These are phyloP conservation scores for Melospiza georgiana DNA, from an alignment of 2,113 vertebrate genomes.

Conservation along the genomic window DNA sequence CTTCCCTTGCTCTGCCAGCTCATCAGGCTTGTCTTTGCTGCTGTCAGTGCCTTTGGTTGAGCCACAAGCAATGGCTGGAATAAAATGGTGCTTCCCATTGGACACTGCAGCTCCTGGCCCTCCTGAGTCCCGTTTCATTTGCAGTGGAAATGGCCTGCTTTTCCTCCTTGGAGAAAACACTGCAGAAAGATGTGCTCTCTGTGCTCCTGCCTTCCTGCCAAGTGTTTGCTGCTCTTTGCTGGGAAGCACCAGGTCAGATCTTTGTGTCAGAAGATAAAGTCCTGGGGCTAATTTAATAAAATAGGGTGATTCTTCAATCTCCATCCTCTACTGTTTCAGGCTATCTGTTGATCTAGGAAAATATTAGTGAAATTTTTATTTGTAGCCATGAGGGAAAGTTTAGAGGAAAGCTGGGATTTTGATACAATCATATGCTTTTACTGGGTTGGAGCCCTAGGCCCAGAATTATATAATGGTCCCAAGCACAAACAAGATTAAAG, in stretches of 20 bases:
- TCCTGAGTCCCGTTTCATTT: background rate
- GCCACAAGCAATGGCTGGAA: background rate
- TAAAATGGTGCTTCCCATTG: background rate
- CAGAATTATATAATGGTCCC: background rate
- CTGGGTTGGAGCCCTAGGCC: background rate
- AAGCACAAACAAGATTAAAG: constrained; percentile 33
- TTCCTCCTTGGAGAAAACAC: background rate
- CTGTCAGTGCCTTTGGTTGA: background rate
- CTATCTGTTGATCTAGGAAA: constrained; percentile 41
- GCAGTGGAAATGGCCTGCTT: background rate
- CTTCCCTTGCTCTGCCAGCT: background rate
- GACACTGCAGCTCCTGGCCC: background rate
- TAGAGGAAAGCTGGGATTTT: constrained; percentile 8
- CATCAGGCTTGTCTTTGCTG: background rate
- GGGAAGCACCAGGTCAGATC: background rate
- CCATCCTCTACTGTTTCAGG: constrained; percentile 14
- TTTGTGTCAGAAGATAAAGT: background rate
- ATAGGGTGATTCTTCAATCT: constrained; percentile 9
- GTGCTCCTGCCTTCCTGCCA: background rate
- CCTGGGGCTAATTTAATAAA: constrained; percentile 49
- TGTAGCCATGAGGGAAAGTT: constrained; percentile 20
- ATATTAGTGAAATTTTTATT: constrained; percentile 50
- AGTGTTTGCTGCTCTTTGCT: background rate
- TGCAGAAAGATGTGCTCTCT: background rate
- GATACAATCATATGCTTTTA: constrained; percentile 19